Evolutionary conservation across 2,888 invertebrate genomes (phyloP).

Genomic region (Ochropleura plecta): DNA sequence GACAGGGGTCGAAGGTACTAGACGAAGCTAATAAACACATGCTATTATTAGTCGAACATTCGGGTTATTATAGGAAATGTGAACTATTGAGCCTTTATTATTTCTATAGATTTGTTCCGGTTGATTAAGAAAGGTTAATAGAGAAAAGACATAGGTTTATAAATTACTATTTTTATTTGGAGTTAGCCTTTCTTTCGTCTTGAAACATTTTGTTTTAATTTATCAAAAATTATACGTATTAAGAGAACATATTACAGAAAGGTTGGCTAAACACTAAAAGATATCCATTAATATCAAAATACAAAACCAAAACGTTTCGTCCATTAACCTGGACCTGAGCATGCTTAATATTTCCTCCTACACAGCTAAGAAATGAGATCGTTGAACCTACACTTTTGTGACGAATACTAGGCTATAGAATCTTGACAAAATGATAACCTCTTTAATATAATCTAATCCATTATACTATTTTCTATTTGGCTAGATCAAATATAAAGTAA

Average conservation of each 20-base stretch:
- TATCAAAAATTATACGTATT: neutral
- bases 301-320: neutral
- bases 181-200: neutral
- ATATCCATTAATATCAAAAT: neutral
- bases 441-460: slow-evolving; percentile 2
- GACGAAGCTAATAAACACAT: slow-evolving; percentile 72
- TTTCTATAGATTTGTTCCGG: slow-evolving; percentile 9
- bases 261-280: neutral
- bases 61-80: slow-evolving; percentile 45
- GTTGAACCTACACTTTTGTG: slow-evolving; percentile 15
- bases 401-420: slow-evolving; percentile 7
- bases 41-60: slow-evolving; percentile 66
- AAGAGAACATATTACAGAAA: neutral
- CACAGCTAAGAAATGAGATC: neutral
- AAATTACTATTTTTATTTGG: neutral
- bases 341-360: slow-evolving; percentile 1
- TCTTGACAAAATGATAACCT: slow-evolving; percentile 9
- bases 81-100: slow-evolving; percentile 36
- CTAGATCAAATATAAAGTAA: neutral
- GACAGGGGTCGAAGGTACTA: slow-evolving; percentile 74
- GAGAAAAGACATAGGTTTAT: neutral
- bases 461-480: slow-evolving; percentile 6
- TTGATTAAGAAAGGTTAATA: neutral
- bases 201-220: neutral
- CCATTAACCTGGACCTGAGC: slow-evolving; percentile 10